Evolutionary conservation across 1,140 invertebrate genomes (phyloP), one percentile per base, ranked within the genome.

Genomic region (Diorhabda sublineata): DNA sequence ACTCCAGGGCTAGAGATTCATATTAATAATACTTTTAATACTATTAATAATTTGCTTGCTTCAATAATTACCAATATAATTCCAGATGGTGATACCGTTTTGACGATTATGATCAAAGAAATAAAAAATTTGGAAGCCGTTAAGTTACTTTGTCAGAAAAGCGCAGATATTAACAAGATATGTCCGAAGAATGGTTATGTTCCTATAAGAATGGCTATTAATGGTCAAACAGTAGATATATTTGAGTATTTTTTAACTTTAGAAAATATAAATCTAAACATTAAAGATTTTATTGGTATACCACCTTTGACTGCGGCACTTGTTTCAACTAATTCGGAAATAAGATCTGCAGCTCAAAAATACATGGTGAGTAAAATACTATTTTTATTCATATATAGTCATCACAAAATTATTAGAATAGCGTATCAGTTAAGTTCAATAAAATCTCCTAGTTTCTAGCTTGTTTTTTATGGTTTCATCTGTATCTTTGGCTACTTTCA

Each of bases 161-260:
- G 84, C 42, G 83, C 79, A 26, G 77, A 86, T 58, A 80, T 86
- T 2, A 85, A 86, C 72, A 75, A 79, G 11, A 74, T 76, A 0
- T 84, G 86, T 62, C 77, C 74, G 67, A 84, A 81, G n/a, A 84
- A 83, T 67, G 87, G 87, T n/a, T 82, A 83, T 58, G 87, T 85
- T 59, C 84, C 82, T 0, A 76, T 88, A 3, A 84, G 88, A 69
- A 82, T 87, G 71, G 87, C 87, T 2, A 82, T 88, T 1, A 81
- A 84, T 73, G 78, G 80, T 45, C 76, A 81, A 9, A 77, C 81
- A 58, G 73, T 78, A 0, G 79, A 85, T 4, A 79, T 87, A 5
- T 79, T 87, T 9, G 75, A 82, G 44, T 84, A 81, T 66, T 79
- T 88, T 58, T 70, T 88, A 41, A 78, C 26, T 5, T 47, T 26